Evolutionary conservation across 2,113 vertebrate genomes (phyloP).

Genomic region (Solea senegalensis): DNA sequence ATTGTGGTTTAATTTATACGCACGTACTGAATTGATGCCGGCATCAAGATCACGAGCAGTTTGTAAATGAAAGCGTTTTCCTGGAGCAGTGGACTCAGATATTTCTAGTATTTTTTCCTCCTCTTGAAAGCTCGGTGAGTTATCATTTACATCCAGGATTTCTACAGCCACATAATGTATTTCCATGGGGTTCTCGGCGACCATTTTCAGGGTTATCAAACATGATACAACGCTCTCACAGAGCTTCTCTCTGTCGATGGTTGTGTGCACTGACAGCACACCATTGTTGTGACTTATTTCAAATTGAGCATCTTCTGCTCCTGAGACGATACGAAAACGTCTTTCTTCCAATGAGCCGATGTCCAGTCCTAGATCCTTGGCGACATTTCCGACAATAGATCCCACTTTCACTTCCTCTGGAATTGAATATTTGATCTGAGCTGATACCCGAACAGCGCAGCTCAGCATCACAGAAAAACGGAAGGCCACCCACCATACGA

Average conservation of each 20-base stretch:
- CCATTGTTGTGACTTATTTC: slow-evolving; percentile 73
- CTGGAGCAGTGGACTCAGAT: slow-evolving; percentile 16
- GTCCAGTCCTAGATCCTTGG: slow-evolving; percentile 78
- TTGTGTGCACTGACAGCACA: slow-evolving; percentile 54
- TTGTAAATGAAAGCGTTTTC: slow-evolving; percentile 65
- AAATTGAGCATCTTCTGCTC: slow-evolving; percentile 58
- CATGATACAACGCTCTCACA: slow-evolving; percentile 62
- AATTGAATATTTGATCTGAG: slow-evolving; percentile 77
- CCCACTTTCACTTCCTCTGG: slow-evolving; percentile 72
- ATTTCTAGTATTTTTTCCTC: slow-evolving; percentile 68
- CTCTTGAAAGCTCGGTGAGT: slow-evolving; percentile 68
- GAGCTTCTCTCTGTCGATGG: slow-evolving; percentile 72
- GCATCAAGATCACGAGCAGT: slow-evolving; percentile 65
- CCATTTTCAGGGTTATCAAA: slow-evolving; percentile 68
- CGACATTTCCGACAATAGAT: slow-evolving; percentile 74
- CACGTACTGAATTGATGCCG: slow-evolving; percentile 48
- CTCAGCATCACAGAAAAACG: slow-evolving; percentile 46
- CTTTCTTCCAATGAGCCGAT: slow-evolving; percentile 54
- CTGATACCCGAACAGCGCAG: slow-evolving; percentile 33
- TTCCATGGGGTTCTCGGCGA: slow-evolving; percentile 75
- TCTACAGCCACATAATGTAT: slow-evolving; percentile 74
- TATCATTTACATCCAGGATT: slow-evolving; percentile 73
- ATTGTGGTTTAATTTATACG: slow-evolving; percentile 70
- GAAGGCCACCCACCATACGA: slow-evolving; percentile 41
- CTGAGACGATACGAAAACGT: slow-evolving; percentile 75